Evolutionary conservation across 2,888 invertebrate species (phyloP).

Genomic region (Notodonta ziczac): DNA sequence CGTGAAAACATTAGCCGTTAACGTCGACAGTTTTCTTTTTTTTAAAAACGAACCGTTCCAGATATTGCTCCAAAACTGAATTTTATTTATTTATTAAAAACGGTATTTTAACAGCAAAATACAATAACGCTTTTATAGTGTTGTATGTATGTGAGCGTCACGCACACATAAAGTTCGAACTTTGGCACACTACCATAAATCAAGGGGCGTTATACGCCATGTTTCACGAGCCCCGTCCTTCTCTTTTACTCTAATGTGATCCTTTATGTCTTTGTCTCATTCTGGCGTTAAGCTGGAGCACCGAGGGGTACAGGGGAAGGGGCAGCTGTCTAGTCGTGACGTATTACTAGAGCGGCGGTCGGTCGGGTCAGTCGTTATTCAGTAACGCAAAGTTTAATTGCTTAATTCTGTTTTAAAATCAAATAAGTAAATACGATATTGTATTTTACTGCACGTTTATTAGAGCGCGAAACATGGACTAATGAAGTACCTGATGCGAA

Average conservation of each 20-base stretch:
- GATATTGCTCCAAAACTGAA: conserved; percentile 7
- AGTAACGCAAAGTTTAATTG: conserved; percentile 50
- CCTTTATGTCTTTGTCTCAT: conserved; percentile 64
- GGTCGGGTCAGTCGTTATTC: conserved; percentile 66
- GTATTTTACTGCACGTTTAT: conserved; percentile 20
- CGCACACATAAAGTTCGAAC: conserved; percentile 80
- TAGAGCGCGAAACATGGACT: conserved; percentile 47
- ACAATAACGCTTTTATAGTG: conserved; percentile 38
- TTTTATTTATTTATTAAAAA: conserved; percentile 20
- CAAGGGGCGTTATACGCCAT: conserved; percentile 86
- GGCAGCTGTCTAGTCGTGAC: conserved; percentile 82
- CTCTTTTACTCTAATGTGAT: conserved; percentile 67
- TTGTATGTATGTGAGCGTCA: conserved; percentile 54
- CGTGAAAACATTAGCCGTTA: conserved; percentile 25
- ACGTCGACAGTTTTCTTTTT: conserved; percentile 15
- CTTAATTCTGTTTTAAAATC: conserved; percentile 43
- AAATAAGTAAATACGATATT: conserved; percentile 17
- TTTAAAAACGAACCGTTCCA: conserved; percentile 17
- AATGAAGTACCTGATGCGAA: conserved; percentile 71
- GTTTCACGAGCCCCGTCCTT: conserved; percentile 77
- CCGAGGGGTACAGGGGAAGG: conserved; percentile 66
- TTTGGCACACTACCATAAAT: conserved; percentile 84
- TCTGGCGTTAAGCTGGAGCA: conserved; percentile 71
- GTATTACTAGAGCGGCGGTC: conserved; percentile 79
- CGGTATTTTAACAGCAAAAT: conserved; percentile 29